These are phyloP conservation scores for Nematostella vectensis DNA, from an alignment of 92 coral and sea anemone genomes.

Conservation along the genomic window DNA sequence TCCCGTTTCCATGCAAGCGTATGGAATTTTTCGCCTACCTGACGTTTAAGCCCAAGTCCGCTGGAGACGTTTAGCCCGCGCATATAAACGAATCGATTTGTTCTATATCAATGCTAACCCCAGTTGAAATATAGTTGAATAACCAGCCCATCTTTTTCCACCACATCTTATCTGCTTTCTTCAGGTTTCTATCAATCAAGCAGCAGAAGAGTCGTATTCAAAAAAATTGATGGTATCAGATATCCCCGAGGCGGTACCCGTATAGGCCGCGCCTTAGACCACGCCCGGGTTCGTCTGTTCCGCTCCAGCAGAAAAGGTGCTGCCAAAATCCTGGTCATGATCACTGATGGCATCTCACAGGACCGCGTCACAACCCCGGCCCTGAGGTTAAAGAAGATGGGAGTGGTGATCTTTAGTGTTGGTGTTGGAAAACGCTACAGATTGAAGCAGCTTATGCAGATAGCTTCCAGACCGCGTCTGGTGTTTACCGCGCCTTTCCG, in stretches of 20 bases:
- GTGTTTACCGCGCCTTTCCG: conserved; percentile 48
- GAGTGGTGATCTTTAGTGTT: conserved; percentile 48
- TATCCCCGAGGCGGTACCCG: conserved; percentile 69
- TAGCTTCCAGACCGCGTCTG: conserved; percentile 49
- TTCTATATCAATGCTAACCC: too few species aligned
- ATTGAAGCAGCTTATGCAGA: conserved; percentile 41
- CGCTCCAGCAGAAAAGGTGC: conserved; percentile 33
- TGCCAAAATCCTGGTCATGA: conserved; percentile 32
- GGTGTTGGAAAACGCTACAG: conserved; percentile 58
- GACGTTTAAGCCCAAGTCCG: too few species aligned
- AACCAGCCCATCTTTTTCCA: too few species aligned
- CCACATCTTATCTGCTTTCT: too few species aligned
- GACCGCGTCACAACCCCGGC: conserved; percentile 59
- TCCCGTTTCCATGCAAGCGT: too few species aligned
- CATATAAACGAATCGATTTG: too few species aligned
- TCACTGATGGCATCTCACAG: conserved; percentile 73
- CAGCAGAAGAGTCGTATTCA: conserved; percentile 10
- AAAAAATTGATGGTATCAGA: conserved; percentile 34
- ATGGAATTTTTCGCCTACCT: too few species aligned
- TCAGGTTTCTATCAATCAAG: conserved; percentile 38
- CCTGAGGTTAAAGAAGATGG: conserved; percentile 41
- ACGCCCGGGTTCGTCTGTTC: conserved; percentile 19
- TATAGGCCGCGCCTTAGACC: conserved; percentile 42
- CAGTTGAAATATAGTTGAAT: too few species aligned
- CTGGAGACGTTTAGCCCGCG: too few species aligned